Evolutionary conservation across 2,113 vertebrate genomes (phyloP).

Genomic region (Ciconia stormi): DNA sequence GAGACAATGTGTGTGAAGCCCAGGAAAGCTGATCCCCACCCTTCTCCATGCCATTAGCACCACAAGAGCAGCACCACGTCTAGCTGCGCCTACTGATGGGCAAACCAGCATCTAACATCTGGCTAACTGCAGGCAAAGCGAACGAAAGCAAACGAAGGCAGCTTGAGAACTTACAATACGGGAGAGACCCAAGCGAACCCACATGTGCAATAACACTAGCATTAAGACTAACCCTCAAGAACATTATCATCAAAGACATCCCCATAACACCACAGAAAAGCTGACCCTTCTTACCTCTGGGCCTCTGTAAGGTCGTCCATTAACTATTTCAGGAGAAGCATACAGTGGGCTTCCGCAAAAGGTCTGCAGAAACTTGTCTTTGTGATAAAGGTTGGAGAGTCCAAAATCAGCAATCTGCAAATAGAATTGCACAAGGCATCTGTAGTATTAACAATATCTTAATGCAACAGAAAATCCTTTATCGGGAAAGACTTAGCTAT

Average conservation of each 20-base stretch:
- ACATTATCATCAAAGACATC: background rate
- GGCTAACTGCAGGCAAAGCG: background rate
- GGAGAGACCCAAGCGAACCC: background rate
- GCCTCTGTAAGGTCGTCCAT: slow-evolving; percentile 93
- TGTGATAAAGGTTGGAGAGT: slow-evolving; percentile 95
- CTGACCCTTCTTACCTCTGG: slow-evolving; percentile 84
- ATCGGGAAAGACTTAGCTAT: background rate
- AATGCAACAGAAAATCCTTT: background rate
- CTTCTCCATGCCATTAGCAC: background rate
- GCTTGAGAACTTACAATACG: background rate
- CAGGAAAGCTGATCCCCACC: background rate
- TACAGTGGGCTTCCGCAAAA: slow-evolving; percentile 97
- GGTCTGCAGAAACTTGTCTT: slow-evolving; percentile 95
- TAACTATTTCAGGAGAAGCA: slow-evolving; percentile 97
- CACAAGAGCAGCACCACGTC: background rate
- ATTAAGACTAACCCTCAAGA: background rate
- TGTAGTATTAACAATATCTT: background rate
- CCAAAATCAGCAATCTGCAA: slow-evolving; percentile 96
- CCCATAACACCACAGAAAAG: background rate
- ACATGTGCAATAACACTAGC: background rate
- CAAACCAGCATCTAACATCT: background rate
- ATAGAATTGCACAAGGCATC: background rate
- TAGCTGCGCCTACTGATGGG: background rate
- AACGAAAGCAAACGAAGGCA: background rate
- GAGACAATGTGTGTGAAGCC: slow-evolving; percentile 20